These are phyloP conservation scores for Orthosia incerta DNA, from an alignment of 2,888 invertebrate species.

Conservation along the genomic window DNA sequence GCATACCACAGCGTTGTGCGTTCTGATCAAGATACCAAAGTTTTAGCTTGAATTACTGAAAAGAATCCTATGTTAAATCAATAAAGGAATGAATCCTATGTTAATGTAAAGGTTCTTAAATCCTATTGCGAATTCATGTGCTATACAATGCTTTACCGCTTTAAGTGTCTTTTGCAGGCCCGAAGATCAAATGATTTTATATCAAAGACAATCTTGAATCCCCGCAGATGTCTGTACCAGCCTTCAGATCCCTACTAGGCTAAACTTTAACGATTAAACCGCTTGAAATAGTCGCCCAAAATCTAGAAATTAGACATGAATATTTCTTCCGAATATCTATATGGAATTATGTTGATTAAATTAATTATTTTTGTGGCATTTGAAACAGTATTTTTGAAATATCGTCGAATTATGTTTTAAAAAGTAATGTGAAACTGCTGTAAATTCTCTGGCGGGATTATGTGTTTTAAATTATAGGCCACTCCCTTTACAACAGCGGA, in stretches of 20 bases:
- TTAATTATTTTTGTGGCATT: constrained; percentile 23
- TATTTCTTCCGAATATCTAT: constrained; percentile 20
- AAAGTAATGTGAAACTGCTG: neutral
- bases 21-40: too few relatives aligned
- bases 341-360: constrained; percentile 30
- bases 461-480: neutral
- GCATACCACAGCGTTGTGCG: too few relatives aligned
- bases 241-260: neutral
- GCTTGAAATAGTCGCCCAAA: constrained; percentile 9
- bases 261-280: constrained; percentile 43
- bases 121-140: neutral
- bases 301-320: constrained; percentile 19
- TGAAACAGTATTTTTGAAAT: neutral
- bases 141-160: neutral
- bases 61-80: neutral
- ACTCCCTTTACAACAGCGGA: neutral
- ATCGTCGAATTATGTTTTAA: neutral
- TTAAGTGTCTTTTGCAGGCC: neutral
- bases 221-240: constrained; percentile 5
- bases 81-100: neutral
- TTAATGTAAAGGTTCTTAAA: neutral
- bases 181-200: constrained; percentile 33
- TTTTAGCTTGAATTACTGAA: too few relatives aligned
- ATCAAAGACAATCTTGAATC: constrained; percentile 28
- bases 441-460: neutral